These are phyloP conservation scores for Caenorhabditis doughertyi DNA, from an alignment of 2,888 invertebrate genomes.

Conservation along the genomic window DNA sequence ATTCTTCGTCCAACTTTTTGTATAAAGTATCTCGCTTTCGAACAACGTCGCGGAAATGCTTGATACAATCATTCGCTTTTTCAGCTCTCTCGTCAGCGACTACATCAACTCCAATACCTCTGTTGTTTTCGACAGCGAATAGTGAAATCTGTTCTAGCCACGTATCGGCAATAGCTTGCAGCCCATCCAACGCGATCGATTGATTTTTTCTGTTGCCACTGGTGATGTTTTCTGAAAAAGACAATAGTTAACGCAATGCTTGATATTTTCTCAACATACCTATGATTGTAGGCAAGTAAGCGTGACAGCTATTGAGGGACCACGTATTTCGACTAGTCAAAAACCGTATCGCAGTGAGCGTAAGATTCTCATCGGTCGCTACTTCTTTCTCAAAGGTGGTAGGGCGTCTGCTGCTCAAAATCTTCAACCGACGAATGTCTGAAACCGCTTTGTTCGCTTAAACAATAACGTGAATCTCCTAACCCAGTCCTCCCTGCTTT, in stretches of 20 bases:
- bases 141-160: not conserved
- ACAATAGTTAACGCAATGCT: not conserved
- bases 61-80: constrained; percentile 4
- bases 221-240: constrained; percentile 6
- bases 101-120: constrained; percentile 15
- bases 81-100: constrained; percentile 9
- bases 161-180: constrained; percentile 7
- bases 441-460: not conserved
- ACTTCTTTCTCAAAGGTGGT: constrained; percentile 6
- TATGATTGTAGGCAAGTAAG: not conserved
- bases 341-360: not conserved
- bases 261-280: not conserved
- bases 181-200: not conserved
- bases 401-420: not conserved
- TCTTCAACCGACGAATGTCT: constrained; percentile 16
- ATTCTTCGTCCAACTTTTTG: constrained; percentile 11
- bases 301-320: constrained; percentile 8
- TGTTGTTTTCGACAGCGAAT: not conserved
- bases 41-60: not conserved
- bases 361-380: not conserved
- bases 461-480: no score
- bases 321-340: not conserved
- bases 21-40: not conserved
- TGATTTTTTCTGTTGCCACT: not conserved
- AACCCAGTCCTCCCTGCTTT: constrained; percentile 3